Evolutionary conservation across 2,888 invertebrate genomes (phyloP), one percentile per base, ranked within the genome.

Genomic region (Muschampia plurimacula): DNA sequence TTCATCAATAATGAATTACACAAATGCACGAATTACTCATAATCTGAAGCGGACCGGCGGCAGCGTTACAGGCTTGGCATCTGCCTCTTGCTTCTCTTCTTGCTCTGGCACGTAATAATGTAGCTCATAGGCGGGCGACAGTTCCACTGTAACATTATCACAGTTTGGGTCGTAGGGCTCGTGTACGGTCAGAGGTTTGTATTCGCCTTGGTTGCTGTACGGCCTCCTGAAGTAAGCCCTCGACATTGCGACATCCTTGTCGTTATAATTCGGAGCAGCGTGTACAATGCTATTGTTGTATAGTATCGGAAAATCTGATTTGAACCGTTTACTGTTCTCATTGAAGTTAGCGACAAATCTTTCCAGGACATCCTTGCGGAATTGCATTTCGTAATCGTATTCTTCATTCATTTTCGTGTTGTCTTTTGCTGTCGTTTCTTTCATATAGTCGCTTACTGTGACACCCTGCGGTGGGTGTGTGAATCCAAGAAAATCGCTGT

Each of bases 91-190:
- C 41, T 80, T 84, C 75, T 93, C 91, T 74, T 93, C 93, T 77
- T 93, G 88, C 1, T 92, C 92, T 0, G 93, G 92, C 32, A 93
- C 86, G 80, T 90, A 94, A 79, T 93, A 94, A 74, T 91, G 91
- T 72, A 94, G 82, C 83, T 93, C 93, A 79, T 93, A 94, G 0
- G 89, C 89, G 0, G 93, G 91, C 0, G 92, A 87, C 62, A 93
- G 79, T 55, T 93, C 92, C 73, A 91, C 86, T 0, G 86, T 86
- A 28, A 84, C 67, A 44, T 83, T 84, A 6, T 89, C 91, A 73
- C 91, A 90, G 77, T 85, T 80, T 0, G 86, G 83, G 36, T 86
- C 87, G 72, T 85, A 88, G 2, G 81, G 73, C 66, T 77, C 80
- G 41, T 63, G 63, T n/a, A 39, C 52, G 2, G 22, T 66, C 74